Conservation (phyloP, 1,140 invertebrate genomes). For the Heliothis virescens region DNA sequence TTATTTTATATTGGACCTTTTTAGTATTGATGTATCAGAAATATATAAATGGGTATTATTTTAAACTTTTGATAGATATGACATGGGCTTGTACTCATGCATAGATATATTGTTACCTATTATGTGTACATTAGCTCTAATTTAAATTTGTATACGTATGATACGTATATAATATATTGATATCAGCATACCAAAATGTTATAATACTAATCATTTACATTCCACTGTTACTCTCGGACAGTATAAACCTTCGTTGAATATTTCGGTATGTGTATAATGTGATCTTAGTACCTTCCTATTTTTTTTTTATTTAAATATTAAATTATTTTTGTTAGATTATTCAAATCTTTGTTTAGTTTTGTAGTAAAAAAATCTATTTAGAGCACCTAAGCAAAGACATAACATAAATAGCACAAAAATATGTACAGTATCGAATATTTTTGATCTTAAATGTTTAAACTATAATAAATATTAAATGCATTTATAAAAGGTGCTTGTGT, state of each 20-base stretch:
- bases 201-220: slow-evolving; percentile 4
- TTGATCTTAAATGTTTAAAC: slow-evolving; percentile 17
- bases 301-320: slow-evolving; percentile 34
- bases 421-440: slow-evolving; percentile 28
- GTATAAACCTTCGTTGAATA: slow-evolving; percentile 29
- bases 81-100: slow-evolving; percentile 22
- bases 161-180: neutral
- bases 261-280: slow-evolving; percentile 42
- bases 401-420: neutral
- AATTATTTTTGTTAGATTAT: slow-evolving; percentile 38
- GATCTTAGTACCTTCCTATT: slow-evolving; percentile 45
- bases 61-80: slow-evolving; percentile 22
- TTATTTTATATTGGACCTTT: slow-evolving; percentile 44
- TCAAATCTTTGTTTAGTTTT: slow-evolving; percentile 32
- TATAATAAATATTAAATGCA: slow-evolving; percentile 20
- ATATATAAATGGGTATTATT: slow-evolving; percentile 42
- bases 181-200: neutral
- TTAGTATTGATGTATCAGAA: slow-evolving; percentile 40
- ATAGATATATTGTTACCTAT: slow-evolving; percentile 22
- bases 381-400: slow-evolving; percentile 28
- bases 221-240: slow-evolving; percentile 15
- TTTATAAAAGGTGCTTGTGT: slow-evolving; percentile 27
- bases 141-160: neutral
- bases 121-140: slow-evolving; percentile 9
- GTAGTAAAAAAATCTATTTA: slow-evolving; percentile 25